Percentiles rank a stretch among this genome's conserved stretches.
Conservation (phyloP, 2,797 vertebrate species). For the Oceanodroma leucorhoa region DNA sequence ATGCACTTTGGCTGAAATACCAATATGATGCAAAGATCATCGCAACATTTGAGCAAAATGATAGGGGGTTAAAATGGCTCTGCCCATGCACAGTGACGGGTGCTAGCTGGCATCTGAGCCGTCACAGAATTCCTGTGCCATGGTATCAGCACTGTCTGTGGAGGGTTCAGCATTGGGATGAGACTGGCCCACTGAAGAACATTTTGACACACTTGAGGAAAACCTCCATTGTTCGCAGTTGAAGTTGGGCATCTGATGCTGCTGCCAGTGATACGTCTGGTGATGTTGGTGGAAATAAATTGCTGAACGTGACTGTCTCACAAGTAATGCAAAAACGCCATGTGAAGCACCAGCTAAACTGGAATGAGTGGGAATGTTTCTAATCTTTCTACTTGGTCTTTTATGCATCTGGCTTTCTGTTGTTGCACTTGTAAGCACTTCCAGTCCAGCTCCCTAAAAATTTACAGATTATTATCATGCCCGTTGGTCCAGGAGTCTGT, state of each 20-base stretch:
- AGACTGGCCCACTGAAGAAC: not conserved
- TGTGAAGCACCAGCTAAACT: not conserved
- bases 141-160: not conserved
- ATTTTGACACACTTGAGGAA: not conserved
- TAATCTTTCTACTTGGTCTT: not conserved
- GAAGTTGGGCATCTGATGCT: not conserved
- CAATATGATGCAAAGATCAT: not conserved
- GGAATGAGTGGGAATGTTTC: not conserved
- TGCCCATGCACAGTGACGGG: not conserved
- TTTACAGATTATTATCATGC: accelerated
- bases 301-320: not conserved
- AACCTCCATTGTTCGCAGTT: not conserved
- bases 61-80: not conserved
- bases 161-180: not conserved
- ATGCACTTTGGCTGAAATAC: not conserved
- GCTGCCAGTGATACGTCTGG: not conserved
- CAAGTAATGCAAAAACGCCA: not conserved
- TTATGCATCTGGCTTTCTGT: not conserved
- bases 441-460: not conserved
- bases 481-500: not conserved
- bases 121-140: not conserved
- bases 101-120: not conserved
- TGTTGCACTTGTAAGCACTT: not conserved
- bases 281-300: not conserved
- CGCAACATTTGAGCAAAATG: not conserved